Evolutionary conservation across 2,113 vertebrate species (phyloP), one percentile per base, ranked within the genome.

Genomic region (Pluvialis apricaria): DNA sequence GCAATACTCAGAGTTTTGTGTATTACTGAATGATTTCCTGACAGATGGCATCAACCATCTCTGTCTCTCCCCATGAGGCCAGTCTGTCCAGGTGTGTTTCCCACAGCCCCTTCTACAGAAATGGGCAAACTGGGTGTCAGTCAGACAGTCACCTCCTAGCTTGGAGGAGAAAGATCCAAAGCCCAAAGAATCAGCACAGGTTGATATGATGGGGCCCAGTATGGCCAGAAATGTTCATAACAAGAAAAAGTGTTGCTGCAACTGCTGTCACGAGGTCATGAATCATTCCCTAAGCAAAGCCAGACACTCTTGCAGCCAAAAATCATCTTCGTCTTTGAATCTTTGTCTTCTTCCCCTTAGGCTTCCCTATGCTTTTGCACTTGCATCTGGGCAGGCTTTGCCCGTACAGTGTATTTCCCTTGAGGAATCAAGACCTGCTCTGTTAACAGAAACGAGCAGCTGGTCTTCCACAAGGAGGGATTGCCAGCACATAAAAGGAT

Each of bases 401-500:
- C 54, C 5, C 2, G 5, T n/a, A 13, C 22, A 61, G 26, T 29
- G 40, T 32, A 72, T 70, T 89, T 31, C 70, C 57, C 88, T 76
- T 65, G 60, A 92, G 89, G 78, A 94, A 92, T 62, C 64, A 66
- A 77, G 70, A 92, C 66, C 89, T 91, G 49, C 26, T 91, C 45
- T 73, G 66, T 61, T 72, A 82, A 72, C 58, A 94, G 58, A 94
- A 95, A 82, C 1, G 45, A 85, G 70, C 94, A 94, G 86, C 84
- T 91, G 91, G 25, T 87, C 73, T 95, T 96, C 57, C 86, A 88
- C 32, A 38, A 55, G 76, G 24, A 86, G 26, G 13, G 38, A 44
- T 1, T 89, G 73, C 88, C 91, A 94, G 45, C 45, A 91, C 94
- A 82, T 40, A 86, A 88, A 83, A 92, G 95, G 86, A 79, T 95